Evolutionary conservation across 2,113 vertebrate genomes (phyloP).

Genomic region (Oreochromis tanganicae): DNA sequence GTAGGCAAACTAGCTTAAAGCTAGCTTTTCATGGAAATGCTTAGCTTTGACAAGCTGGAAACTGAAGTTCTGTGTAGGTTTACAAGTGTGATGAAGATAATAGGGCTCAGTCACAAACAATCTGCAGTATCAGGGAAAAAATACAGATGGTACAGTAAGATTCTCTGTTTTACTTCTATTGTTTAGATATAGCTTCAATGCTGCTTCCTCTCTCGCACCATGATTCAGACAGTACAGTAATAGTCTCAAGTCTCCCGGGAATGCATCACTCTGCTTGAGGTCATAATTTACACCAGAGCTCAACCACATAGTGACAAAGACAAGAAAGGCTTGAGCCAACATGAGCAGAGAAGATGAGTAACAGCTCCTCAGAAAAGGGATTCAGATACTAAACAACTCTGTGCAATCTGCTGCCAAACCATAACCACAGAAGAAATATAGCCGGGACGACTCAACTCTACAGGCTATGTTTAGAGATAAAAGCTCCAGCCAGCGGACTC

Average conservation of each 20-base stretch:
- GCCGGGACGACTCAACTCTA: not conserved
- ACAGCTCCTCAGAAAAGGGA: not conserved
- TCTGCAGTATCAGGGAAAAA: not conserved
- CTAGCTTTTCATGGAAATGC: not conserved
- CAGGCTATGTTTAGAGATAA: constrained; percentile 36
- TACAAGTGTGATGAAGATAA: not conserved
- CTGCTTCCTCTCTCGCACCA: not conserved
- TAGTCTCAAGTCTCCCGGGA: not conserved
- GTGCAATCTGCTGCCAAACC: constrained; percentile 1
- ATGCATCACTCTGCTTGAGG: not conserved
- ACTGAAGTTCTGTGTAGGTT: not conserved
- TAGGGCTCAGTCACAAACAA: not conserved
- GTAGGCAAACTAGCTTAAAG: not conserved
- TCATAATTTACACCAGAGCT: constrained; percentile 47
- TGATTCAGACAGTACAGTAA: constrained; percentile 2
- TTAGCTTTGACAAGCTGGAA: not conserved
- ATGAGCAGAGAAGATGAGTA: constrained; percentile 37
- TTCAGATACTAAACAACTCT: constrained; percentile 6
- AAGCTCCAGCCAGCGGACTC: constrained; percentile 26
- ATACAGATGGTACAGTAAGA: not conserved
- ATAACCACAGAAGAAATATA: constrained; percentile 12
- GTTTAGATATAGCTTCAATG: not conserved
- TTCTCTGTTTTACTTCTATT: not conserved
- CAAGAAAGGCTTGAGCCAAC: constrained; percentile 16
- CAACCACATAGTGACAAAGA: constrained; percentile 35